Conservation (phyloP, 2,888 invertebrate genomes). For the Agriopis aurantiaria region DNA sequence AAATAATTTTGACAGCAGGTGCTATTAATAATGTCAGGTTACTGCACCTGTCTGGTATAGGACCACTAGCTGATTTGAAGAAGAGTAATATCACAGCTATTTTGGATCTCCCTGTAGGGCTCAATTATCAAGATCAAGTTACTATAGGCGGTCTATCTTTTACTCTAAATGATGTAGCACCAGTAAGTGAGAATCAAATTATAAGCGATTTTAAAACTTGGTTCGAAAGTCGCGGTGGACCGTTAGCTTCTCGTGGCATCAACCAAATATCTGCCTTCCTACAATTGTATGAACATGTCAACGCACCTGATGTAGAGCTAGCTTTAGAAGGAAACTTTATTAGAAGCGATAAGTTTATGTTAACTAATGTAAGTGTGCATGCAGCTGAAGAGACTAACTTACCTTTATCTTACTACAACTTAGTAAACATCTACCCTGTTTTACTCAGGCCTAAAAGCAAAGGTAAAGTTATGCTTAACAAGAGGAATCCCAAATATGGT, state of each 20-base stretch:
- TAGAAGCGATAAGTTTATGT: slow-evolving; percentile 80
- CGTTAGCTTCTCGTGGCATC: slow-evolving; percentile 78
- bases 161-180: slow-evolving; percentile 66
- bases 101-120: slow-evolving; percentile 74
- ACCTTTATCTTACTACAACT: slow-evolving; percentile 79
- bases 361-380: slow-evolving; percentile 77
- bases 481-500: slow-evolving; percentile 80
- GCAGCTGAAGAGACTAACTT: slow-evolving; percentile 74
- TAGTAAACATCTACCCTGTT: slow-evolving; percentile 76
- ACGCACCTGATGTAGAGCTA: slow-evolving; percentile 78
- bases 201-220: slow-evolving; percentile 79
- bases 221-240: slow-evolving; percentile 76
- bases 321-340: slow-evolving; percentile 78
- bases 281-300: slow-evolving; percentile 76
- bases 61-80: slow-evolving; percentile 70
- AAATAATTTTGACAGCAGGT: slow-evolving; percentile 76
- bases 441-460: slow-evolving; percentile 77
- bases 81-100: slow-evolving; percentile 72
- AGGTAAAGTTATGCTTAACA: slow-evolving; percentile 77
- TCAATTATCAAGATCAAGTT: slow-evolving; percentile 81
- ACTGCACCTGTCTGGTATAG: slow-evolving; percentile 78
- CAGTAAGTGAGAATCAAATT: slow-evolving; percentile 68
- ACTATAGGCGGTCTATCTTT: slow-evolving; percentile 79
- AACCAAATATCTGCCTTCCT: slow-evolving; percentile 79
- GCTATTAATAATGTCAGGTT: slow-evolving; percentile 79